Percentiles rank a stretch among this genome's conserved stretches.
Evolutionary conservation across 2,113 vertebrate species (phyloP).

Genomic region (Cyprinodon tularosa): DNA sequence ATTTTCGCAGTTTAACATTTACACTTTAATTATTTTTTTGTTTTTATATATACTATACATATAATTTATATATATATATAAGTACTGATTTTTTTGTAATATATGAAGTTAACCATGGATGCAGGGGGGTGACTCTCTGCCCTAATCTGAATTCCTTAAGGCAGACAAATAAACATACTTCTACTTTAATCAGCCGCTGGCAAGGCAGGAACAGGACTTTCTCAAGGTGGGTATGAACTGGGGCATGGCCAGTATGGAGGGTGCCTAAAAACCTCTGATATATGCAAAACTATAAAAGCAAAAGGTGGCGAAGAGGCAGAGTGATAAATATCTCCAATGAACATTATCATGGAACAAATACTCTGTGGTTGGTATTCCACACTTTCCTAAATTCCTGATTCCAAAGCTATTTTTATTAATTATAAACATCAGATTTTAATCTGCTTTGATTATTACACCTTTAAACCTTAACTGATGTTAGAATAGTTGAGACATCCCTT

Average conservation of each 20-base stretch:
- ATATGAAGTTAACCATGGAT: too few species aligned
- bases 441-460: constrained; percentile 18
- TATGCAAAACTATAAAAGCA: neutral
- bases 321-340: too few species aligned
- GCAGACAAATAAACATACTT: too few species aligned
- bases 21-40: too few species aligned
- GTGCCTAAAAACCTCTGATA: neutral
- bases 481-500: constrained; percentile 21
- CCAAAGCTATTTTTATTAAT: constrained; percentile 19
- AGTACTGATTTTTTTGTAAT: too few species aligned
- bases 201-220: neutral
- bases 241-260: neutral
- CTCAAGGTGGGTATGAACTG: neutral
- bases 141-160: too few species aligned
- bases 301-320: neutral
- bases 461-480: constrained; percentile 27
- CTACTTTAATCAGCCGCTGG: too few species aligned
- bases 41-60: too few species aligned
- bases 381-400: constrained; percentile 39
- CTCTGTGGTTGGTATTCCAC: constrained; percentile 41
- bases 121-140: too few species aligned
- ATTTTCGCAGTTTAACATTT: too few species aligned
- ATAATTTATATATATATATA: too few species aligned
- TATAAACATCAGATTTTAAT: constrained; percentile 10
- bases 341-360: neutral